Base-by-base conservation (phyloP, 2,888 invertebrate genomes). In the Athetis lepigone region DNA sequence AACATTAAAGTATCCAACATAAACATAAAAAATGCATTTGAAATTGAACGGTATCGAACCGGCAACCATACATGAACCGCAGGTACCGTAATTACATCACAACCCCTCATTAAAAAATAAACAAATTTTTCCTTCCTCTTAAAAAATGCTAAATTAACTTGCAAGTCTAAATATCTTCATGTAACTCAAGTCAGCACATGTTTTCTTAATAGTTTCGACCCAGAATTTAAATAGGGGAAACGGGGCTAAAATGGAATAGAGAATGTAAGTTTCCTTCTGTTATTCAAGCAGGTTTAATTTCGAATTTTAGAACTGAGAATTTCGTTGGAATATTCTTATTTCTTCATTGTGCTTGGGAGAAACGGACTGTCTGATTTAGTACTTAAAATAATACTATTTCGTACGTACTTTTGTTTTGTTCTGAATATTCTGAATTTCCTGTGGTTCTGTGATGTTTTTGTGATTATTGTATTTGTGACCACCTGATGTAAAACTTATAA, bases 201-300 rank as follows among this genome's bases (percentile, higher is more conserved):
- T 64, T 77, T 64, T 50, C 75, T 71, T 77, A 71, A 77, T 66
- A 77, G 78, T 75, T 71, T 50, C 50, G 56, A 71, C 63, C 75
- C 56, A 71, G 47, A 75, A 77, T 77, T 77, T 75, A 66, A 77
- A 71, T 71, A 66, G 66, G 54, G 75, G 54, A 66, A 66, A 42
- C 46, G 50, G 37, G 59, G 66, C 63, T 56, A 66, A 75, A 77
- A 62, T 25, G 71, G 58, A 62, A 46, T 55, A 56, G 66, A 54
- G 54, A 64, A 54, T 62, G 58, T 46, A 43, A 67, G 61, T 51
- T 70, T 60, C 59, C 66, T 69, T 51, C 64, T 55, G 45, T 58
- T 55, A 50, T 55, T 73, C 23, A 52, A 5, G 33, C 9, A 50
- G 60, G 58, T 61, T 70, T 72, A 63, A 76, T 76, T 72, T 62